Evolutionary conservation across 2,113 vertebrate genomes (phyloP).

Genomic region (Clupea harengus): DNA sequence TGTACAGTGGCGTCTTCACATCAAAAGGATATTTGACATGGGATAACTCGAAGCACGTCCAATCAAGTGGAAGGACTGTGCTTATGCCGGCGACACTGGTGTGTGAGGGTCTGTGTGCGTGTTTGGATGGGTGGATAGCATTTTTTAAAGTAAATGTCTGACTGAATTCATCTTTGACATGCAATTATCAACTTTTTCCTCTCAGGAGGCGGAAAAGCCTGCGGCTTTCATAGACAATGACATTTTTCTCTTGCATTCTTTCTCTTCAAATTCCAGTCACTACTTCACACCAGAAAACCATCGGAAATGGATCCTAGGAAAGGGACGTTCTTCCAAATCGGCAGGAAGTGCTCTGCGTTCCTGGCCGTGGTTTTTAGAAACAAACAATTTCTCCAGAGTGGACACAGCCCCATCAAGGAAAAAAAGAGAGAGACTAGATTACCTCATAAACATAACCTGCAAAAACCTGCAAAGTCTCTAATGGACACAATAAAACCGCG

Average conservation of each 20-base stretch:
- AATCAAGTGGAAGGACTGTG: background rate
- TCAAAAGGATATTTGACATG: background rate
- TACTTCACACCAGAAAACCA: background rate
- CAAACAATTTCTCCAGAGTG: constrained; percentile 39
- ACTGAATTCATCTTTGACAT: background rate
- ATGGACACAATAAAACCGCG: too few relatives aligned
- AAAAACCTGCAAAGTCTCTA: too few relatives aligned
- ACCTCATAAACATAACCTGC: too few relatives aligned
- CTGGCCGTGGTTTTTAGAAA: constrained; percentile 32
- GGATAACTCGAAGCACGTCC: background rate
- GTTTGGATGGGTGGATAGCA: background rate
- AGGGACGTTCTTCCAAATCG: constrained; percentile 8
- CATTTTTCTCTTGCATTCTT: background rate
- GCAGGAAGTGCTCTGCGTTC: constrained; percentile 36
- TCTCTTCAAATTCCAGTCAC: background rate
- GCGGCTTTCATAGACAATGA: background rate
- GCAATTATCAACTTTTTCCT: background rate
- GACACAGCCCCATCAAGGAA: background rate
- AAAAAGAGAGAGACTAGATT: background rate
- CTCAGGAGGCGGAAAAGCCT: background rate
- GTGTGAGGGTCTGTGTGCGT: background rate
- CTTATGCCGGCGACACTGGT: background rate
- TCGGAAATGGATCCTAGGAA: constrained; percentile 7
- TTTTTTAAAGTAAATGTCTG: background rate
- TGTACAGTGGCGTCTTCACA: background rate